Evolutionary conservation across 1,140 invertebrate species (phyloP), one percentile per base, ranked within the genome.

Genomic region (Drosophila sproati): DNA sequence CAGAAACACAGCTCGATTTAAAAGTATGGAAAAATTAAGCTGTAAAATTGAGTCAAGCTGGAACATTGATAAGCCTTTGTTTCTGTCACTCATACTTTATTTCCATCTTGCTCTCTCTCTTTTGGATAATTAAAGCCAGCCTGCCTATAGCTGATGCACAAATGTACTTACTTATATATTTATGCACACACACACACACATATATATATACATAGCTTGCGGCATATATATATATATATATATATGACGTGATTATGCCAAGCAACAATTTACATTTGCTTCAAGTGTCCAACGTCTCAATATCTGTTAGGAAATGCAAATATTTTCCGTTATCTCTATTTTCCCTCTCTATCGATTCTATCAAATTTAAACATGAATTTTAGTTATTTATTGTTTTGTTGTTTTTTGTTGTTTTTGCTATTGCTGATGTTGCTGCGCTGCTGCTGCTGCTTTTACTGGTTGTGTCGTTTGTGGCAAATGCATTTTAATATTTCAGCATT

Each of bases 401-500:
- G 39, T 62, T 69, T 32, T 3, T 52, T 52, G 31, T 34, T 34
- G 51, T 52, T 41, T 37, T 28, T 35, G 32, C 35, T 28, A 7
- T 7, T 51, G 45, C 20, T 48, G 4, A 7, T 70, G 37, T 12
- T 32, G 43, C n/a, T 12, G 12, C 12, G 12, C 12, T 56, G 28
- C 5, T 37, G 47, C 43, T 64, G 47, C n/a, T 51, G 50, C 3
- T 75, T 31, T 45, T 47, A 48, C 45, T 64, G 71, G 20, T 59
- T 76, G 81, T 83, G 69, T 80, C 80, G 64, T 67, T 77, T 86
- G 76, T 52, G 69, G 82, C 80, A 88, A 88, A 83, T 88, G 82
- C 83, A 83, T 87, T 87, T 87, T 88, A 87, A 87, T 87, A 87
- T 88, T 88, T 89, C 73, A 88, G 39, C 67, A 78, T 83, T 83